Percentiles rank a stretch among this genome's conserved stretches.
Conservation (phyloP, 2,888 invertebrate genomes). For the Caprella mutica region DNA sequence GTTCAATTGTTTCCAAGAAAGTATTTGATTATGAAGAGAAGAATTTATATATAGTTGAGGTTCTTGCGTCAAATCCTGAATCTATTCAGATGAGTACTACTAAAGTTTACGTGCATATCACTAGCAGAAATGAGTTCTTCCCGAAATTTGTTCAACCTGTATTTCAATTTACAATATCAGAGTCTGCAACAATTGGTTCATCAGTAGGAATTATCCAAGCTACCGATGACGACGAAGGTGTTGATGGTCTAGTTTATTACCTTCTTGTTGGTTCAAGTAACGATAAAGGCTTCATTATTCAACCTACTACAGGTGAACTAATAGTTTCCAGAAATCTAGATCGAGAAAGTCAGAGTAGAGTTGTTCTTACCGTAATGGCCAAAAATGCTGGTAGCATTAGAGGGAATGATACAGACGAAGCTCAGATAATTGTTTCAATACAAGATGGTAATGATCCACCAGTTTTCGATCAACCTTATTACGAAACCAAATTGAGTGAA, state of each 20-base stretch:
- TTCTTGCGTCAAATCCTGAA: constrained; percentile 77
- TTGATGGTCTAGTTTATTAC: constrained; percentile 78
- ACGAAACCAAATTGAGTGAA: constrained; percentile 70
- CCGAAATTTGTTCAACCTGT: constrained; percentile 78
- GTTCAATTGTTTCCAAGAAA: constrained; percentile 60
- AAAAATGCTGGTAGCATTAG: constrained; percentile 88
- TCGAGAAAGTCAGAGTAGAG: constrained; percentile 76
- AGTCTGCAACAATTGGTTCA: constrained; percentile 74
- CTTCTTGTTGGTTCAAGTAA: constrained; percentile 88
- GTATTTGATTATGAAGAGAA: constrained; percentile 81
- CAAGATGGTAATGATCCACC: constrained; percentile 96
- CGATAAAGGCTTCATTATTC: constrained; percentile 76
- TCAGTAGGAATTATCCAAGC: constrained; percentile 76
- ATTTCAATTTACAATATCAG: constrained; percentile 84
- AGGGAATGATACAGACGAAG: constrained; percentile 90
- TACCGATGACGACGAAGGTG: constrained; percentile 75
- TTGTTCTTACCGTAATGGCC: constrained; percentile 79
- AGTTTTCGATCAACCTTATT: constrained; percentile 66
- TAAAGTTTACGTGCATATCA: constrained; percentile 60
- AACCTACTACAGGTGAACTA: constrained; percentile 70
- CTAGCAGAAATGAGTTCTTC: constrained; percentile 77
- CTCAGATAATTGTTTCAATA: constrained; percentile 81
- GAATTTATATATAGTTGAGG: constrained; percentile 57
- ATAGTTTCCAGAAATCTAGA: constrained; percentile 69
- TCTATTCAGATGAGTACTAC: constrained; percentile 46